Conservation (phyloP, 2,113 vertebrate species). For the Neopipo cinnamomea region DNA sequence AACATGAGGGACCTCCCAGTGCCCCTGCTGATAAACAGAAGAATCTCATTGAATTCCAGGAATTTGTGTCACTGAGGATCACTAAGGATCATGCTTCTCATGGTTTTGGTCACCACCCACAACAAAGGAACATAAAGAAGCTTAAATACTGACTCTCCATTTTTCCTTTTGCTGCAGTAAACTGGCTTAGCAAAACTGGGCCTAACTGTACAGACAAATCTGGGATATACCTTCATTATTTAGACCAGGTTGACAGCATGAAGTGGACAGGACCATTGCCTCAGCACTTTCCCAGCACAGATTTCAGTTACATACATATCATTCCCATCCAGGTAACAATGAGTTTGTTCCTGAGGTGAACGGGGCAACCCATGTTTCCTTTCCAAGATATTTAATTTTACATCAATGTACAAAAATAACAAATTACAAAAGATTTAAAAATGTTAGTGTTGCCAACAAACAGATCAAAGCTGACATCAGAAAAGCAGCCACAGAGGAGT, state of each 20-base stretch:
- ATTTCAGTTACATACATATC: not conserved
- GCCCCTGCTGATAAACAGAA: not conserved
- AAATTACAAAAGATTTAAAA: not conserved
- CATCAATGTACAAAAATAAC: not conserved
- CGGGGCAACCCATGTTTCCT: not conserved
- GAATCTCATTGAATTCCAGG: not conserved
- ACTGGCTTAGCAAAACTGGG: not conserved
- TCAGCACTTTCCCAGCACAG: not conserved
- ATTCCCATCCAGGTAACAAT: not conserved
- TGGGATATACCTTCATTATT: not conserved
- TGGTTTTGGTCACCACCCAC: not conserved
- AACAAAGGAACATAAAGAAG: not conserved
- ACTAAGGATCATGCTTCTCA: not conserved
- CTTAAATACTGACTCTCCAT: not conserved
- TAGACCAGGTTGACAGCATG: not conserved
- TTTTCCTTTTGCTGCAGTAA: not conserved
- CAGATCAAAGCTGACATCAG: not conserved
- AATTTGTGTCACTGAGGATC: not conserved
- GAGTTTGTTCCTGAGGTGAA: not conserved
- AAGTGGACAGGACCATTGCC: not conserved
- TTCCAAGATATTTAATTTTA: not conserved
- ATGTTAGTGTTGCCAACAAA: not conserved
- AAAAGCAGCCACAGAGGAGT: not conserved
- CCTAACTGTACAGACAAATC: not conserved
- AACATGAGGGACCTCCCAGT: not conserved